Conservation (phyloP, 2,888 invertebrate species). For the Ptilodon capucinus region DNA sequence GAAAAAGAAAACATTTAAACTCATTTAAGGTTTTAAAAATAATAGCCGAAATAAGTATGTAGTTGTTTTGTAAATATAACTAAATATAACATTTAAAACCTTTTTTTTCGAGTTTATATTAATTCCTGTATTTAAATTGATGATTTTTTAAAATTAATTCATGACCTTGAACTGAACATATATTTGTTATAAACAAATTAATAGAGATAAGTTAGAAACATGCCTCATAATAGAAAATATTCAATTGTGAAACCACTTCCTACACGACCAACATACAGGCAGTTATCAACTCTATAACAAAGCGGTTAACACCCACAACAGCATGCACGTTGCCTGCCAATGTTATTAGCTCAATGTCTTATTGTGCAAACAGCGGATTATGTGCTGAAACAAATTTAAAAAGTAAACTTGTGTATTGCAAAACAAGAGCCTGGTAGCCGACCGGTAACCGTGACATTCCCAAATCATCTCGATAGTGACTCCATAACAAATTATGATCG, state of each 20-base stretch:
- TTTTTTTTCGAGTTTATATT: too few species aligned
- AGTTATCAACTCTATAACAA: slow-evolving; percentile 15
- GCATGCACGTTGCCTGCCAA: slow-evolving; percentile 9
- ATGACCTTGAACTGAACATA: background rate
- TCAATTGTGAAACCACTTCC: slow-evolving; percentile 17
- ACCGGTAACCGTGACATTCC: slow-evolving; percentile 77
- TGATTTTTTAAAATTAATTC: too few species aligned
- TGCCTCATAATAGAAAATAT: slow-evolving; percentile 1
- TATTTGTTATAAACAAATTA: background rate
- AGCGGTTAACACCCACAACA: slow-evolving; percentile 16
- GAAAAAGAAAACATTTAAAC: too few species aligned
- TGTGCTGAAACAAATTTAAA: slow-evolving; percentile 25
- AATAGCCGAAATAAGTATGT: too few species aligned
- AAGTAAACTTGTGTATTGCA: slow-evolving; percentile 48
- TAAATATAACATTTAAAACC: too few species aligned
- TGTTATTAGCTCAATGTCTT: slow-evolving; percentile 35
- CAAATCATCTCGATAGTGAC: slow-evolving; percentile 75
- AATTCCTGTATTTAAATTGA: too few species aligned
- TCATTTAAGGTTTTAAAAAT: too few species aligned
- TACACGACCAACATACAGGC: slow-evolving; percentile 3
- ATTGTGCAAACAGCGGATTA: slow-evolving; percentile 40
- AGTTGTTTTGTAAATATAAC: too few species aligned
- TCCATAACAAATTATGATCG: slow-evolving; percentile 47
- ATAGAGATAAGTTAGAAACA: background rate
- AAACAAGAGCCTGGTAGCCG: slow-evolving; percentile 51